These are phyloP conservation scores for Diplodus sargus DNA, from an alignment of 2,797 vertebrate species.

Conservation along the genomic window DNA sequence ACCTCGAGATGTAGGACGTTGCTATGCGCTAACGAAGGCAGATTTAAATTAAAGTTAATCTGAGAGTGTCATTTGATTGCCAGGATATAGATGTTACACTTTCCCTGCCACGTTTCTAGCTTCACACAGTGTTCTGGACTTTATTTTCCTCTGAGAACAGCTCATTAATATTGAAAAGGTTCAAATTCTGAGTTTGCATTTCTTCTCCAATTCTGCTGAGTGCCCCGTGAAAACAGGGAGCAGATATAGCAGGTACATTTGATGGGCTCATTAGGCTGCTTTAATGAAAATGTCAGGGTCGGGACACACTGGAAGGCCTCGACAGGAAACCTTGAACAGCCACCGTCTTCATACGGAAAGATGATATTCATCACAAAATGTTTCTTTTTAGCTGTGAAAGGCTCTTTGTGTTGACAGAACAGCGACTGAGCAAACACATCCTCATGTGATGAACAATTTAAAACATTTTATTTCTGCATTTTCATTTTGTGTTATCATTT, in stretches of 20 bases:
- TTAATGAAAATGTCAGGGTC: constrained; percentile 65
- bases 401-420: neutral
- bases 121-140: too few species aligned
- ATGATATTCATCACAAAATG: neutral
- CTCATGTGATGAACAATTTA: neutral
- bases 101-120: too few species aligned
- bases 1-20: neutral
- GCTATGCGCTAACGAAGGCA: neutral
- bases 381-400: constrained; percentile 26
- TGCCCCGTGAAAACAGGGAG: constrained; percentile 18
- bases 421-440: neutral
- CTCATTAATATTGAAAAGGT: too few species aligned
- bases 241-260: constrained; percentile 48
- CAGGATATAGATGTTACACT: too few species aligned
- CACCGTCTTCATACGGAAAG: neutral
- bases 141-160: too few species aligned
- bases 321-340: constrained; percentile 20
- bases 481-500: neutral
- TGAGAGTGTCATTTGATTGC: too few species aligned
- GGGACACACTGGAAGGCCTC: constrained; percentile 28
- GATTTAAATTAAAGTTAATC: too few species aligned
- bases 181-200: too few species aligned
- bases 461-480: neutral
- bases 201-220: neutral
- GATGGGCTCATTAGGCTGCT: constrained; percentile 60